Evolutionary conservation across 2,797 vertebrate species (phyloP).

Genomic region (Scarus forsteni): DNA sequence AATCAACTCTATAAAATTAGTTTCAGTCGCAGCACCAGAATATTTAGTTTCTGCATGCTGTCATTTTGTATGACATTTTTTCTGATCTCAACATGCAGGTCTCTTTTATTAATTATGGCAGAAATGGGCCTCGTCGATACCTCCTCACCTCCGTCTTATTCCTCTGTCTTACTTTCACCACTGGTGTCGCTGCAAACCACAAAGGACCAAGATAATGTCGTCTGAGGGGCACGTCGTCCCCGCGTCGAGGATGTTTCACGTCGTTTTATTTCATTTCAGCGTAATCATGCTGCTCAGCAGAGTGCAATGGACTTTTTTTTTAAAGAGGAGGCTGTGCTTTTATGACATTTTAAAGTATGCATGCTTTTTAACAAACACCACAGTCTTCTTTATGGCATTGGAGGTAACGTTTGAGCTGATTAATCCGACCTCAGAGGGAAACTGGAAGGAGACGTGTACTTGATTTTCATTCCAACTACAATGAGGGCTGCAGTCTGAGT

Average conservation of each 20-base stretch:
- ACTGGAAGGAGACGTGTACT: slow-evolving; percentile 45
- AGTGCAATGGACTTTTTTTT: slow-evolving; percentile 68
- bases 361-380: slow-evolving; percentile 44
- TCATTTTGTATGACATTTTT: no score
- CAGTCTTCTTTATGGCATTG: slow-evolving; percentile 15
- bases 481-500: slow-evolving; percentile 53
- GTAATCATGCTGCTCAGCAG: slow-evolving; percentile 69
- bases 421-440: slow-evolving; percentile 48
- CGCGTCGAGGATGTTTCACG: slow-evolving; percentile 19
- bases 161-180: slow-evolving; percentile 57
- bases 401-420: slow-evolving; percentile 53
- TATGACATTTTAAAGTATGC: slow-evolving; percentile 56
- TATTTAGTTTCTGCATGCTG: no score
- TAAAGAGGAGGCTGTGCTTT: slow-evolving; percentile 39
- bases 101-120: neutral
- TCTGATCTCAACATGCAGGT: neutral
- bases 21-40: no score
- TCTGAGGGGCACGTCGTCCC: slow-evolving; percentile 51
- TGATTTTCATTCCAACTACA: slow-evolving; percentile 59
- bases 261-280: slow-evolving; percentile 32
- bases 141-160: slow-evolving; percentile 20
- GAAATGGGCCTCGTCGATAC: neutral
- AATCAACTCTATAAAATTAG: no score
- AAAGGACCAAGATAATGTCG: slow-evolving; percentile 68
- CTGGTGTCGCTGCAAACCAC: slow-evolving; percentile 49